Evolutionary conservation across 2,888 invertebrate species (phyloP).

Genomic region (Hydrotaea diabolus): DNA sequence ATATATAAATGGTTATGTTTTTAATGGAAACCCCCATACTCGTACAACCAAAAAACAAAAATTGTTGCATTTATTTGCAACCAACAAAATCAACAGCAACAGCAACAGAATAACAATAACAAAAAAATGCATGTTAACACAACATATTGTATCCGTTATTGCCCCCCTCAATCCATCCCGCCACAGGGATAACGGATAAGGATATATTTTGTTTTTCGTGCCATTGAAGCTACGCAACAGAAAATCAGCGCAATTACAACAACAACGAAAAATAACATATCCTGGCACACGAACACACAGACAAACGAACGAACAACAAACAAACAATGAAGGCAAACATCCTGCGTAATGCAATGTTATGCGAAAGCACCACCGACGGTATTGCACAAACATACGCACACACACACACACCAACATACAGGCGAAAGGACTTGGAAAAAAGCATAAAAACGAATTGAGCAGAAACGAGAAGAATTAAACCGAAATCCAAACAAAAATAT

Average conservation of each 20-base stretch:
- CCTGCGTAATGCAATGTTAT: conserved; percentile 57
- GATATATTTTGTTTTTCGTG: background rate
- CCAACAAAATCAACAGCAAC: background rate
- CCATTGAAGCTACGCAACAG: background rate
- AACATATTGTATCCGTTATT: conserved; percentile 55
- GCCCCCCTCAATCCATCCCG: too few species aligned
- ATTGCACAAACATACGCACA: too few species aligned
- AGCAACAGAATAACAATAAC: too few species aligned
- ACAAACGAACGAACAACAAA: too few species aligned
- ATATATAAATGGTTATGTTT: too few species aligned
- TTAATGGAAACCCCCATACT: too few species aligned
- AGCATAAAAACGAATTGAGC: conserved; percentile 5
- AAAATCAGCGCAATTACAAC: background rate
- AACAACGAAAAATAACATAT: conserved; percentile 1
- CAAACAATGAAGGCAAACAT: conserved; percentile 52
- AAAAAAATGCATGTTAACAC: conserved; percentile 43
- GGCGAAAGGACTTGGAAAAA: background rate
- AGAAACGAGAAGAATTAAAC: background rate
- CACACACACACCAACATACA: background rate
- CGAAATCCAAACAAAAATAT: background rate
- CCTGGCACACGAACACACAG: conserved; percentile 23
- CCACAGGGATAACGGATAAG: background rate
- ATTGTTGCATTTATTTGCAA: conserved; percentile 25
- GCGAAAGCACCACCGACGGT: conserved; percentile 55
- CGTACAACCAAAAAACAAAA: background rate